Percentiles rank a stretch among this genome's conserved stretches.
phyloP scores from a whole-genome alignment of 2,797 vertebrate species.

The Pipistrellus kuhlii region DNA sequence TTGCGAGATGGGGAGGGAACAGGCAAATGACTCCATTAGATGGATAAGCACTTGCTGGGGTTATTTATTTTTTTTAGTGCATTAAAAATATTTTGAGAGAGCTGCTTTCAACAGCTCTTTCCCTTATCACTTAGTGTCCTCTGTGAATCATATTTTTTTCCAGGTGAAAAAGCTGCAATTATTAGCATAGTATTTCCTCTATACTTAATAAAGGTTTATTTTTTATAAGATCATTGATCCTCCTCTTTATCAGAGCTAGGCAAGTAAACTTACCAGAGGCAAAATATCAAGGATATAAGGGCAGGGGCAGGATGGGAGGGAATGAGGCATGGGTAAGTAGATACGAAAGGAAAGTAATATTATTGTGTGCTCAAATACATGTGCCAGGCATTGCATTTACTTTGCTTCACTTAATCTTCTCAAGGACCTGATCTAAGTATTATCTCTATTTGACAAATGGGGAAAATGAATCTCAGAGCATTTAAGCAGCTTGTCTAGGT shows the following conservation, averaged over 20 bases:
- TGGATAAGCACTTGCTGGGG: neutral
- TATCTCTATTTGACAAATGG: constrained; percentile 50
- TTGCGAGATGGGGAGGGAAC: neutral
- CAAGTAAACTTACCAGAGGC: neutral
- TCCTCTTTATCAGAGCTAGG: constrained; percentile 41
- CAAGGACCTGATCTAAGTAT: constrained; percentile 7
- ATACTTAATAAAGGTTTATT: constrained; percentile 60
- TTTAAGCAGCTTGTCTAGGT: constrained; percentile 19
- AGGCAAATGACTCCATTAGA: neutral
- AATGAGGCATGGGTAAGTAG: neutral
- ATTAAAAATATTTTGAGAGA: constrained; percentile 34
- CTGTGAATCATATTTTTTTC: constrained; percentile 65
- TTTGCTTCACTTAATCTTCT: constrained; percentile 12
- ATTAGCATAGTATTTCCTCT: constrained; percentile 58
- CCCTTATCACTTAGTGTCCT: constrained; percentile 29
- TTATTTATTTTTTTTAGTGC: neutral
- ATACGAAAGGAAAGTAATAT: neutral
- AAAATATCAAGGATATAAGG: constrained; percentile 49
- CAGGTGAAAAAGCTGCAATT: constrained; percentile 42
- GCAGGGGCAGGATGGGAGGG: neutral
- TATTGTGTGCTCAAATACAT: neutral
- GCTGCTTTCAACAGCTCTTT: constrained; percentile 50
- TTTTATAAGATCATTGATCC: constrained; percentile 59
- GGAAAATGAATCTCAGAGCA: constrained; percentile 17
- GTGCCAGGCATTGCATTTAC: neutral